Evolutionary conservation across 1,140 invertebrate genomes (phyloP).

Genomic region (Dryas iulia): DNA sequence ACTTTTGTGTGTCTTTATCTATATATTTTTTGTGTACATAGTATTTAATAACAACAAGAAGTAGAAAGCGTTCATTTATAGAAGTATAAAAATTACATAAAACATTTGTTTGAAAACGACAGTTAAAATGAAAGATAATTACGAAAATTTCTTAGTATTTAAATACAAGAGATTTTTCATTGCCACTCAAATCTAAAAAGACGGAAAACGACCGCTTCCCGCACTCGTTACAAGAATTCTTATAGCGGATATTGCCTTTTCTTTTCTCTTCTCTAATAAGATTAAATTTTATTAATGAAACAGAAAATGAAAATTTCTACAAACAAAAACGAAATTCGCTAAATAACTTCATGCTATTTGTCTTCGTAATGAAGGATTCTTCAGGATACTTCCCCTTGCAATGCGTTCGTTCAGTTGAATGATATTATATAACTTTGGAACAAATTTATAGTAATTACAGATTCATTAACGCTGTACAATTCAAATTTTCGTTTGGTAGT

Average conservation of each 20-base stretch:
- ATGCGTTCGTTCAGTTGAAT: not conserved
- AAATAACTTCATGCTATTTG: slow-evolving; percentile 22
- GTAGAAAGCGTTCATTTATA: not conserved
- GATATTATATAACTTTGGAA: not conserved
- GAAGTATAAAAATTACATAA: not conserved
- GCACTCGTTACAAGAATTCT: slow-evolving; percentile 54
- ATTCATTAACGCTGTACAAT: not conserved
- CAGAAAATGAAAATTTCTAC: slow-evolving; percentile 64
- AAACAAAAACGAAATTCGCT: slow-evolving; percentile 19
- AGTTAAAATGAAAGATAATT: not conserved
- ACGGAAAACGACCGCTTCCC: slow-evolving; percentile 48
- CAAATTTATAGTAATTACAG: not conserved
- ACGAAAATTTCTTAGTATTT: slow-evolving; percentile 29
- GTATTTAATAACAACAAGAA: no score
- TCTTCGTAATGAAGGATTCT: slow-evolving; percentile 14
- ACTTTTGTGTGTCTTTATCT: no score
- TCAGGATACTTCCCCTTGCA: slow-evolving; percentile 2
- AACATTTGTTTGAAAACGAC: not conserved
- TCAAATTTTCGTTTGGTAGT: not conserved
- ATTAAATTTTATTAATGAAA: slow-evolving; percentile 73
- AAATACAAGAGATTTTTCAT: slow-evolving; percentile 37
- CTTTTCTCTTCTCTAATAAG: slow-evolving; percentile 56
- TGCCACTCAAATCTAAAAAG: slow-evolving; percentile 40
- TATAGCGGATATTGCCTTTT: slow-evolving; percentile 56
- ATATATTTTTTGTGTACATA: no score